A percentile compares a stretch with the other conserved stretches of the same genome.
These are phyloP conservation scores for Petroica traversi DNA, from an alignment of 2,113 vertebrate genomes.

Conservation along the genomic window DNA sequence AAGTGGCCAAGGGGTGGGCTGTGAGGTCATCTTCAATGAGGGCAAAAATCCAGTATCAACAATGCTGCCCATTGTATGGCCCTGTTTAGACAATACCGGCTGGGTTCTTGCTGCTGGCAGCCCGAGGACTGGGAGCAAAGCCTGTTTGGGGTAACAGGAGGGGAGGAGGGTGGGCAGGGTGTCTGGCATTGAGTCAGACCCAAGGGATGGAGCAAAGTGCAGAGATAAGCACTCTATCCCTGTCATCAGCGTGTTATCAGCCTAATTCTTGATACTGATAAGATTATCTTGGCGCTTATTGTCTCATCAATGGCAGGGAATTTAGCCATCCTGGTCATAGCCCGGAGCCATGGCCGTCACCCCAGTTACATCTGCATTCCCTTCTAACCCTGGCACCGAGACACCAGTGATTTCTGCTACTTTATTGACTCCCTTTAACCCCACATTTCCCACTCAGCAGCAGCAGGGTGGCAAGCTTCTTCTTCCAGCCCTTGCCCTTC, in stretches of 20 bases:
- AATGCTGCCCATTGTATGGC: constrained; percentile 59
- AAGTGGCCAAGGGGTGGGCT: constrained; percentile 61
- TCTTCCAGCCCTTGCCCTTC: neutral
- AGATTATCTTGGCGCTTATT: neutral
- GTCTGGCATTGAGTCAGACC: neutral
- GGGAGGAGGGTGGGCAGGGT: neutral
- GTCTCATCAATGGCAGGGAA: neutral
- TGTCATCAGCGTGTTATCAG: neutral
- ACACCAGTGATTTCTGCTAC: neutral
- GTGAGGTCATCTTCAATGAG: constrained; percentile 65
- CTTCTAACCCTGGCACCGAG: neutral
- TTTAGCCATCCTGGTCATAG: neutral
- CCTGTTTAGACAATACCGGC: constrained; percentile 52
- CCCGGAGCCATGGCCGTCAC: neutral
- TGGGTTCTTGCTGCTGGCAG: constrained; percentile 41
- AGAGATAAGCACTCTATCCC: neutral
- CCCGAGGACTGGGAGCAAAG: neutral
- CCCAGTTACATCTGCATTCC: neutral
- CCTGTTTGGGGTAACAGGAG: neutral
- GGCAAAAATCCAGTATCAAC: constrained; percentile 61
- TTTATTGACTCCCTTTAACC: neutral
- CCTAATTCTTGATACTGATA: neutral
- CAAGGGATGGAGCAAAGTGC: constrained; percentile 8
- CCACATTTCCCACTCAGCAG: neutral
- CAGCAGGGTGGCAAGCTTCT: neutral